Evolutionary conservation across 1,140 invertebrate genomes (phyloP).

Genomic region (Hydropsyche tenuis): DNA sequence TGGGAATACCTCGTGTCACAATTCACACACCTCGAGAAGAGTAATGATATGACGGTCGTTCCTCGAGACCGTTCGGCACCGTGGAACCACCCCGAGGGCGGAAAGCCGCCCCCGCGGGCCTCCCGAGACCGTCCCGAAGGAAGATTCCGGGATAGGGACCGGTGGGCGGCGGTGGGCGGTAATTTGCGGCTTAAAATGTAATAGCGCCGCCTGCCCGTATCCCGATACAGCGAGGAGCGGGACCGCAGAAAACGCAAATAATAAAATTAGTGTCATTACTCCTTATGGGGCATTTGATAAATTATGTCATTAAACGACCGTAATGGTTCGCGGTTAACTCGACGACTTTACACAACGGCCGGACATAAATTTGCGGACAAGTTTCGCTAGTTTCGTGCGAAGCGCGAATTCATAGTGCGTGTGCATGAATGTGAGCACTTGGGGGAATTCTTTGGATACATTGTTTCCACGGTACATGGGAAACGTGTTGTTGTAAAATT

Average conservation of each 20-base stretch:
- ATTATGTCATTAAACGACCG: constrained; percentile 40
- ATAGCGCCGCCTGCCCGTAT: constrained; percentile 35
- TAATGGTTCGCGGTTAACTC: constrained; percentile 40
- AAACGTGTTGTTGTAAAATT: too few species aligned
- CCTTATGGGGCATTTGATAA: constrained; percentile 42
- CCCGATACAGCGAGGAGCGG: constrained; percentile 26
- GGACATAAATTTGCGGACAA: constrained; percentile 30
- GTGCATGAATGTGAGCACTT: too few species aligned
- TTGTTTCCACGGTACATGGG: too few species aligned
- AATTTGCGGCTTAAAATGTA: constrained; percentile 40
- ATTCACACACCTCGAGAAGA: constrained; percentile 18
- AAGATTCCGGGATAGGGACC: too few species aligned
- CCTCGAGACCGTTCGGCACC: neutral
- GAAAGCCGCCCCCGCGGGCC: too few species aligned
- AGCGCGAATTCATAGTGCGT: neutral
- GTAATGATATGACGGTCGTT: constrained; percentile 20
- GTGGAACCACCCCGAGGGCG: too few species aligned
- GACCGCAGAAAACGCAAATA: constrained; percentile 41
- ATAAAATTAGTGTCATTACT: constrained; percentile 42
- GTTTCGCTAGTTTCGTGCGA: constrained; percentile 3
- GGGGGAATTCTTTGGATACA: too few species aligned
- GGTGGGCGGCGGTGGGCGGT: constrained; percentile 20
- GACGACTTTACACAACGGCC: constrained; percentile 35
- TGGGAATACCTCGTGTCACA: constrained; percentile 20
- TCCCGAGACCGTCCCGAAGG: too few species aligned